Evolutionary conservation across 2,888 invertebrate species (phyloP).

Genomic region (Andrena minutula): DNA sequence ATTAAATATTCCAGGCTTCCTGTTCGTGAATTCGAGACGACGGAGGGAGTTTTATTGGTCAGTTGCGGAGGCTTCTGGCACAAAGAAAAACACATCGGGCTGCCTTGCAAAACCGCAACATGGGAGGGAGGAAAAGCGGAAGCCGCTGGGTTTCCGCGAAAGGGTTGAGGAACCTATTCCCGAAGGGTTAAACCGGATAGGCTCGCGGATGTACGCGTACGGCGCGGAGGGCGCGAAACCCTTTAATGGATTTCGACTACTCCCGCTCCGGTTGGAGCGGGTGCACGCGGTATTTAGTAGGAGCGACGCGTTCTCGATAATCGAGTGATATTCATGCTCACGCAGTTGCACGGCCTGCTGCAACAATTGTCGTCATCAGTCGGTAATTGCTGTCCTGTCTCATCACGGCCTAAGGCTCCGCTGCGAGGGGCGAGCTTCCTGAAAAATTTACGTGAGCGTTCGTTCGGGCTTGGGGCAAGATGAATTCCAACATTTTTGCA

Average conservation of each 20-base stretch:
- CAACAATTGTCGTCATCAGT: conserved; percentile 52
- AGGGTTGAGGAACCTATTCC: conserved; percentile 54
- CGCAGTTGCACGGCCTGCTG: conserved; percentile 34
- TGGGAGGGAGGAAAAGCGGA: conserved; percentile 61
- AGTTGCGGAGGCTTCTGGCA: not conserved
- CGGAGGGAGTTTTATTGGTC: conserved; percentile 28
- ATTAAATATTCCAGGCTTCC: conserved; percentile 2
- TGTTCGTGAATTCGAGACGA: conserved; percentile 20
- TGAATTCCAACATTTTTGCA: too few relatives aligned
- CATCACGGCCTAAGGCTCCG: not conserved
- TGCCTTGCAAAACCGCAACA: conserved; percentile 49
- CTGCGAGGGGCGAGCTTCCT: too few relatives aligned
- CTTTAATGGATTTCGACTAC: conserved; percentile 75
- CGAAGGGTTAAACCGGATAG: conserved; percentile 45
- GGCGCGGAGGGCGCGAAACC: conserved; percentile 61
- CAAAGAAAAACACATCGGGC: conserved; percentile 46
- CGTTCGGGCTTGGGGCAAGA: too few relatives aligned
- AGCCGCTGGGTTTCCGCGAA: conserved; percentile 53
- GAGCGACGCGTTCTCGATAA: conserved; percentile 65
- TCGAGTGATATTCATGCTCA: conserved; percentile 66
- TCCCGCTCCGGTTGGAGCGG: conserved; percentile 36
- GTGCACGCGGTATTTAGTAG: conserved; percentile 58
- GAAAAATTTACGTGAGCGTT: too few relatives aligned
- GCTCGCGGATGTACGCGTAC: conserved; percentile 37
- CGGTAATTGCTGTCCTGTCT: conserved; percentile 39